phyloP scores from a whole-genome alignment of 1,140 invertebrate species.

The Brachionus plicatilis region DNA sequence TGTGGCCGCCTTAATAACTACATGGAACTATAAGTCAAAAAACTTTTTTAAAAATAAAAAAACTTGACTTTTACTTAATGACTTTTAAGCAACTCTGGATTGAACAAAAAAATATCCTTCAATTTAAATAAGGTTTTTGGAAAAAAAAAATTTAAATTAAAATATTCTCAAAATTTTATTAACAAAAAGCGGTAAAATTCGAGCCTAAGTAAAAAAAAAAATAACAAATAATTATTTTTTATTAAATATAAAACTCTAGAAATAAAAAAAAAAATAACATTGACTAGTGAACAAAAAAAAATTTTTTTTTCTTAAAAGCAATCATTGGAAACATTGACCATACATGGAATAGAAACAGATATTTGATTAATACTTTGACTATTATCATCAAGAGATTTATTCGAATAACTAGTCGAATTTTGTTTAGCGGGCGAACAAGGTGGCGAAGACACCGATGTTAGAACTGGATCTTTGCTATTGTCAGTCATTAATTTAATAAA shows the following conservation, averaged over 20 bases:
- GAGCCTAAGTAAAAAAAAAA: background rate
- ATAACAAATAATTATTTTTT: background rate
- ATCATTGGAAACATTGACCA: background rate
- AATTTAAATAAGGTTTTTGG: too few relatives aligned
- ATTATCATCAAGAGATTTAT: background rate
- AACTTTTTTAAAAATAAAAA: too few relatives aligned
- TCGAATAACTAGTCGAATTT: background rate
- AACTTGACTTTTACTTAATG: too few relatives aligned
- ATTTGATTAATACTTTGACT: background rate
- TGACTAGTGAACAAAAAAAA: background rate
- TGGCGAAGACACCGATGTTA: background rate
- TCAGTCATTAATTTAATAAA: slow-evolving; percentile 25
- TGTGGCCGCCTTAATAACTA: too few relatives aligned
- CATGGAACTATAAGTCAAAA: too few relatives aligned
- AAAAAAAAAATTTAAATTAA: too few relatives aligned
- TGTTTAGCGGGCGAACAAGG: background rate
- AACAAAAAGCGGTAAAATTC: too few relatives aligned
- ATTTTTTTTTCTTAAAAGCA: background rate
- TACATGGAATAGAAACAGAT: background rate
- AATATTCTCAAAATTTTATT: too few relatives aligned
- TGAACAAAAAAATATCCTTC: too few relatives aligned
- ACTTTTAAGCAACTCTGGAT: too few relatives aligned
- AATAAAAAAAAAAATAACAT: background rate
- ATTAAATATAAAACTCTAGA: background rate
- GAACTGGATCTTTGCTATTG: slow-evolving; percentile 11